A percentile compares a stretch with the other conserved stretches of the same genome.
phyloP scores from a whole-genome alignment of 2,888 invertebrate species.

The Hyppa rectilinea region DNA sequence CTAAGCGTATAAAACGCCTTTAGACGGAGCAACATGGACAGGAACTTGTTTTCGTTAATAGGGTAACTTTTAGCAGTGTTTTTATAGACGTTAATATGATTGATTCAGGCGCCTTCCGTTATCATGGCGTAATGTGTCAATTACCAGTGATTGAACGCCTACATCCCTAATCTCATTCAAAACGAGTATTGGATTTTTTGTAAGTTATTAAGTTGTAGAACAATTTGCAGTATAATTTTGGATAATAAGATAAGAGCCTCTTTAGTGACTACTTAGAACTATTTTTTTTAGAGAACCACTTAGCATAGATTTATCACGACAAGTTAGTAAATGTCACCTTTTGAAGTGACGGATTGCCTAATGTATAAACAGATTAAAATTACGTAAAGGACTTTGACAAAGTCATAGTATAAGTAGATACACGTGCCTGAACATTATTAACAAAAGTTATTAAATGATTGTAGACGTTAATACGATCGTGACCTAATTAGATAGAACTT shows the following conservation, averaged over 20 bases:
- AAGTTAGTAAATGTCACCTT: not conserved
- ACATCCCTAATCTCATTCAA: conserved; percentile 32
- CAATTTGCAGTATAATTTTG: conserved; percentile 18
- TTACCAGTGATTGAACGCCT: conserved; percentile 53
- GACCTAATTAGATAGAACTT: conserved; percentile 9
- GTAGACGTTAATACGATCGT: not conserved
- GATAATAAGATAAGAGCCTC: not conserved
- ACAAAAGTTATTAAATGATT: not conserved
- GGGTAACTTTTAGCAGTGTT: conserved; percentile 26
- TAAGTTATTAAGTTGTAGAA: conserved; percentile 12
- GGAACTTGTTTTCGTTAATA: conserved; percentile 32
- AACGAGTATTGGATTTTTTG: conserved; percentile 16
- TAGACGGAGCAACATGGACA: not conserved
- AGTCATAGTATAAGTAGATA: not conserved
- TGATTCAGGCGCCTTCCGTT: conserved; percentile 49
- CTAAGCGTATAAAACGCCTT: not conserved
- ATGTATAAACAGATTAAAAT: conserved; percentile 8
- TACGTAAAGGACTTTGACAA: not conserved
- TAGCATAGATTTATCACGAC: not conserved
- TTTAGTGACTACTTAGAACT: not conserved
- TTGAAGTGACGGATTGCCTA: not conserved
- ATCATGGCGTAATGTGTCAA: conserved; percentile 52
- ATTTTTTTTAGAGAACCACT: not conserved
- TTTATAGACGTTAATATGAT: conserved; percentile 37
- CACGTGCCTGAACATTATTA: not conserved